Evolutionary conservation across 2,113 vertebrate species (phyloP).

Genomic region (Colinus virginianus): DNA sequence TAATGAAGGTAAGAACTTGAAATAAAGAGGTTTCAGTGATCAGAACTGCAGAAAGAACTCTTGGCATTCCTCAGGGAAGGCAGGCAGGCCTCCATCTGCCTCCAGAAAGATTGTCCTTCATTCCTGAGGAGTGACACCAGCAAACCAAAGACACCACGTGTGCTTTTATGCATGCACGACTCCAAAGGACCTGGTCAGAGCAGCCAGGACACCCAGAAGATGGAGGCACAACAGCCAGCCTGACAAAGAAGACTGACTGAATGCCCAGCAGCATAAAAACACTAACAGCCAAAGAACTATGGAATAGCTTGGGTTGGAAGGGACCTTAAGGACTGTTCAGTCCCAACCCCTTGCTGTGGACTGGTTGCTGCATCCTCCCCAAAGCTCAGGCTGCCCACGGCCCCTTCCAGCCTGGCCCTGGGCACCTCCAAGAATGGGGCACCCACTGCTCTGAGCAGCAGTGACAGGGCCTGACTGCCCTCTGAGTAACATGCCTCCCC

Average conservation of each 20-base stretch:
- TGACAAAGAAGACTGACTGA: accelerated
- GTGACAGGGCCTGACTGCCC: too few relatives aligned
- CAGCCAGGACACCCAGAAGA: not conserved
- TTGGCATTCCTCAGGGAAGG: not conserved
- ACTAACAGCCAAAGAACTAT: not conserved
- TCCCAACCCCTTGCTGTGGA: too few relatives aligned
- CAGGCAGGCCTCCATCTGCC: not conserved
- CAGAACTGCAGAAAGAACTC: not conserved
- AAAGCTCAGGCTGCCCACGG: too few relatives aligned
- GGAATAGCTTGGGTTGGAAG: too few relatives aligned
- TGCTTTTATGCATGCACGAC: not conserved
- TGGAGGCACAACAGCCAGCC: not conserved
- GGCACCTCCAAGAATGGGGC: too few relatives aligned
- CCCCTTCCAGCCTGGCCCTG: too few relatives aligned
- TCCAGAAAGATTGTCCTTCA: not conserved
- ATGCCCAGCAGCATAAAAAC: too few relatives aligned
- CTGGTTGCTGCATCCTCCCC: too few relatives aligned
- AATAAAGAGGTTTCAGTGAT: not conserved
- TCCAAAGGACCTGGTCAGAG: not conserved
- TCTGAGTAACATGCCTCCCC: too few relatives aligned
- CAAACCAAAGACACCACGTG: not conserved
- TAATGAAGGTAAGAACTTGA: not conserved
- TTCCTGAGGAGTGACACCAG: not conserved
- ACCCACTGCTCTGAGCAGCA: too few relatives aligned
- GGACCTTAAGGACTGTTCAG: too few relatives aligned